phyloP scores from a whole-genome alignment of 2,113 vertebrate genomes.

The Pseudorectes ferrugineus region DNA sequence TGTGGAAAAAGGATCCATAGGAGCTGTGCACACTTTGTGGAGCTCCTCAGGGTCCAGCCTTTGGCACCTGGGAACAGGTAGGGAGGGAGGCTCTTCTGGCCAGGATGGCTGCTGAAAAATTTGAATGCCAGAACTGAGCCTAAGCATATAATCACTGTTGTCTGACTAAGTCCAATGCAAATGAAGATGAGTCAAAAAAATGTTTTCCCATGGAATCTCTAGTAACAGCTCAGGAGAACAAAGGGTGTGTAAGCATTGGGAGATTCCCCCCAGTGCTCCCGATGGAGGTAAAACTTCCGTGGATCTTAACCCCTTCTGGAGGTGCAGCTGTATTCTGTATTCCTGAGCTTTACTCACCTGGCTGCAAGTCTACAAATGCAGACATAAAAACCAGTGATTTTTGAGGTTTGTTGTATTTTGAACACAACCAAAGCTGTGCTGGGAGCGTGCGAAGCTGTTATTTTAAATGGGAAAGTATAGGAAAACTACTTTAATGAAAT shows the following conservation, averaged over 20 bases:
- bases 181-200: conserved; percentile 19
- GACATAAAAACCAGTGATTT: no score
- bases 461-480: neutral
- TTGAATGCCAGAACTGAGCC: neutral
- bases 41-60: fast-evolving
- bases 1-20: fast-evolving
- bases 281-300: neutral
- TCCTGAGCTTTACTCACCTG: neutral
- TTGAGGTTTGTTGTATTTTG: neutral
- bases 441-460: fast-evolving
- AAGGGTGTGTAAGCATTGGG: neutral
- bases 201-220: neutral
- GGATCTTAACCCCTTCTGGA: fast-evolving
- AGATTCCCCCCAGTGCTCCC: neutral
- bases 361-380: fast-evolving
- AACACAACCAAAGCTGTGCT: neutral
- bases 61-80: neutral
- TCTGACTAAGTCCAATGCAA: conserved; percentile 2
- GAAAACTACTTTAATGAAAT: neutral
- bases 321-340: neutral
- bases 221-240: neutral
- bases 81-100: neutral
- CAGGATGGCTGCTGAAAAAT: neutral
- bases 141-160: neutral
- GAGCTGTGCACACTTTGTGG: neutral